phyloP scores from a whole-genome alignment of 2,113 vertebrate genomes.

The Bettongia penicillata region DNA sequence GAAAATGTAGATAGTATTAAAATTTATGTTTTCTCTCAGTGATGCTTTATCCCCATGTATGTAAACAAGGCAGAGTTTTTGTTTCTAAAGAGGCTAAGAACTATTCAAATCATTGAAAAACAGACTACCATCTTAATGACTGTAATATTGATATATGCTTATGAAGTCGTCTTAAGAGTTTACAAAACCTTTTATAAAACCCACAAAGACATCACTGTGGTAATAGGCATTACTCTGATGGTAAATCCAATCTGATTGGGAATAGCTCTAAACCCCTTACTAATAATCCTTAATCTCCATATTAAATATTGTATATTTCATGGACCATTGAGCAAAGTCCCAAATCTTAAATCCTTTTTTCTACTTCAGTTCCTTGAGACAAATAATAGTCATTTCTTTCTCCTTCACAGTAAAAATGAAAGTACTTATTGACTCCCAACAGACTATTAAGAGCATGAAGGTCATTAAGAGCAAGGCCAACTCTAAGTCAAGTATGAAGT shows the following conservation, averaged over 20 bases:
- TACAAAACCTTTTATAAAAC: neutral
- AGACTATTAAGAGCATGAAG: neutral
- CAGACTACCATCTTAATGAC: neutral
- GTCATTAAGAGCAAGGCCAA: neutral
- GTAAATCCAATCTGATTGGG: neutral
- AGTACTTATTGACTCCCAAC: neutral
- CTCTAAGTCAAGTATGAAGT: neutral
- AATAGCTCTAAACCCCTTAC: neutral
- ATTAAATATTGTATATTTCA: conserved; percentile 57
- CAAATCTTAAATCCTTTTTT: conserved; percentile 35
- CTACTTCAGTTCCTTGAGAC: conserved; percentile 41
- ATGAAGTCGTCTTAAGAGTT: neutral
- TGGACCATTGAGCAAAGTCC: conserved; percentile 27
- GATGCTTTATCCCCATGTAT: neutral
- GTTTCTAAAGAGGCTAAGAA: neutral
- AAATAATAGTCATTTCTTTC: conserved; percentile 14
- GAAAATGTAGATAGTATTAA: neutral
- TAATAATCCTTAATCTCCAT: neutral
- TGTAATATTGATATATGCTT: neutral
- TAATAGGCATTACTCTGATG: neutral
- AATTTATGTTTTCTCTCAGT: neutral
- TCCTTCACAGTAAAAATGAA: conserved; percentile 16
- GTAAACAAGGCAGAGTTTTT: neutral
- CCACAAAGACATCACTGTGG: neutral
- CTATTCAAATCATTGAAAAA: neutral